phyloP scores from a whole-genome alignment of 1,140 invertebrate species.

The Brachionus calyciflorus region DNA sequence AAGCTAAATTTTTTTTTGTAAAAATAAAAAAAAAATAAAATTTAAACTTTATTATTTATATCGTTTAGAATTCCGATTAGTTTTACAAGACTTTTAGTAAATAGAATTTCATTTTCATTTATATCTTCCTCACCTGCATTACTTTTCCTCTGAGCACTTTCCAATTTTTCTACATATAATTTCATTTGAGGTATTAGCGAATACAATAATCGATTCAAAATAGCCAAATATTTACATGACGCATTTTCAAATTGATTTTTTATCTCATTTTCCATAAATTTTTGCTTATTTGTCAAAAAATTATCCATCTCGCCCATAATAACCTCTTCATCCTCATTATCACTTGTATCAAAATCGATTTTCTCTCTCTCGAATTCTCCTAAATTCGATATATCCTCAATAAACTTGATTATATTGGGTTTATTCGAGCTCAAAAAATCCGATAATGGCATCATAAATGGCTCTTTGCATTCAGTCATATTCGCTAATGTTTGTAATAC shows the following conservation, averaged over 20 bases:
- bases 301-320: neutral
- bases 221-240: conserved; percentile 39
- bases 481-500: conserved; percentile 41
- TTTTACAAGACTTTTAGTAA: neutral
- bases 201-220: conserved; percentile 4
- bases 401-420: conserved; percentile 43
- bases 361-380: neutral
- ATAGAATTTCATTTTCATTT: neutral
- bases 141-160: neutral
- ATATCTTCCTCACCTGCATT: neutral
- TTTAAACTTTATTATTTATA: conserved; percentile 3
- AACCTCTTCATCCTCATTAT: neutral
- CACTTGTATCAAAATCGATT: neutral
- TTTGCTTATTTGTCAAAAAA: neutral
- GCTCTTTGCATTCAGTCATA: conserved; percentile 45
- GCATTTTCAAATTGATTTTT: conserved; percentile 30
- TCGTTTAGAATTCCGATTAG: conserved; percentile 5
- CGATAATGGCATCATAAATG: conserved; percentile 36
- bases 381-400: conserved; percentile 24
- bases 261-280: neutral
- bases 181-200: conserved; percentile 42
- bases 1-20: no score
- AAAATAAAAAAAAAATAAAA: no score
- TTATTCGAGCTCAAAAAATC: conserved; percentile 39
- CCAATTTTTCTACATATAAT: neutral